Conservation (phyloP, 1,140 invertebrate species). For the Eufriesea mexicana region DNA sequence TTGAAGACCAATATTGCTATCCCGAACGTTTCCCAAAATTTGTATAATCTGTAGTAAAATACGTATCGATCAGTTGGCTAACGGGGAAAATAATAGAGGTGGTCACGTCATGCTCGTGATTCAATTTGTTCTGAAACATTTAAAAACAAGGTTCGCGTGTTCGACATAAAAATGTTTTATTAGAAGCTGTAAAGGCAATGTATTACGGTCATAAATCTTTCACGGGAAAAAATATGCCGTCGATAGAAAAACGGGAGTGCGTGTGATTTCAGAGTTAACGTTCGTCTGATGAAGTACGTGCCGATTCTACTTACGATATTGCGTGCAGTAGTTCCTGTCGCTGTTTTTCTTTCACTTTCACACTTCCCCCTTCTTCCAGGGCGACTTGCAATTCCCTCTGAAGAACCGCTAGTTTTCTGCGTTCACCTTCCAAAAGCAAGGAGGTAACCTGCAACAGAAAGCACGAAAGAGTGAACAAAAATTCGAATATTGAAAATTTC, state of each 20-base stretch:
- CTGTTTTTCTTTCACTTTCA: slow-evolving; percentile 87
- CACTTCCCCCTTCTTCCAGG: slow-evolving; percentile 85
- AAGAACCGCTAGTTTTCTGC: slow-evolving; percentile 86
- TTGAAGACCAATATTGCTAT: too few relatives aligned
- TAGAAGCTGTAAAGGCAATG: neutral
- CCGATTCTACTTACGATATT: slow-evolving; percentile 84
- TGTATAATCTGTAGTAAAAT: too few relatives aligned
- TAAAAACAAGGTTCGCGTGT: neutral
- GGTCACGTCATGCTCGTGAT: neutral
- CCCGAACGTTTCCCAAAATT: too few relatives aligned
- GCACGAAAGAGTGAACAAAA: neutral
- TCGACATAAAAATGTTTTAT: neutral
- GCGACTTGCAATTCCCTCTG: slow-evolving; percentile 86
- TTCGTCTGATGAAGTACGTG: neutral
- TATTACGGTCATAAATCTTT: neutral
- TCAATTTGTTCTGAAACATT: neutral
- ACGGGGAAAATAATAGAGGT: too few relatives aligned
- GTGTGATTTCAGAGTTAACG: neutral
- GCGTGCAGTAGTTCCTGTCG: slow-evolving; percentile 86
- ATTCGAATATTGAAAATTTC: neutral
- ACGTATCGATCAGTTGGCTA: too few relatives aligned
- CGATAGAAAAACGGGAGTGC: neutral
- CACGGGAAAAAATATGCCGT: neutral
- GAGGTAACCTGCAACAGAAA: slow-evolving; percentile 85
- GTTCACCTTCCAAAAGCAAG: slow-evolving; percentile 86